Evolutionary conservation across 2,113 vertebrate genomes (phyloP), one percentile per base, ranked within the genome.

Genomic region (Laticauda laticaudata): DNA sequence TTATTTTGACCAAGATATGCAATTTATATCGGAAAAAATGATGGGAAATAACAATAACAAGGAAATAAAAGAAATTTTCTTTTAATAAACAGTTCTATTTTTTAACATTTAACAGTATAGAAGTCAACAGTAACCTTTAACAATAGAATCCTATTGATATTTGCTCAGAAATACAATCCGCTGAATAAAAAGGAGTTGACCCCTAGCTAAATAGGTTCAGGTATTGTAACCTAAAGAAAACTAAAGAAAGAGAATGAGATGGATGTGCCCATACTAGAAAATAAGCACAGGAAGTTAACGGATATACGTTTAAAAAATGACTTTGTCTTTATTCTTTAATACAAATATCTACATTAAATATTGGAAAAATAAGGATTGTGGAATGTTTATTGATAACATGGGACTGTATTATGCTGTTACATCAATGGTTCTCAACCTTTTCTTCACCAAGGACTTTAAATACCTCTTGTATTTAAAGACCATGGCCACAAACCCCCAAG

Each of bases 1-100:
- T 94, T 95, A 39, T 94, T 92, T 92, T 86, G 15, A 53, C 34
- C 24, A 10, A 81, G 18, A 29, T 43, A 29, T 43, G 93, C 93
- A 89, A 92, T 24, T 64, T 64, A 64, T 64, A 64, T 29, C 91
- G 86, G 3, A 39, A 12, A 59, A 94, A 96, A 94, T 39, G 1
- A 6, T 21, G 87, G 29, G 93, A 88, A 10, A 54, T 91, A 4
- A 91, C 4, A 91, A 1, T 86, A 94, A 55, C 6, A n/a, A 24
- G 18, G 93, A 87, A 59, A 45, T 88, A 85, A 39, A 39, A 39
- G 3, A 3, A 59, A 5, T 69, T 3, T 45, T 90, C 8, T 91
- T 45, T 92, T 10, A 48, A 87, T 87, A 86, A 64, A 43, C 43
- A 21, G 23, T 92, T 75, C 24, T 69, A 9, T 24, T 14, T 55